A percentile compares a stretch with the other conserved stretches of the same genome.
Evolutionary conservation across 23 tunicate species (phyloP).

Genomic region (Diplosoma virens): DNA sequence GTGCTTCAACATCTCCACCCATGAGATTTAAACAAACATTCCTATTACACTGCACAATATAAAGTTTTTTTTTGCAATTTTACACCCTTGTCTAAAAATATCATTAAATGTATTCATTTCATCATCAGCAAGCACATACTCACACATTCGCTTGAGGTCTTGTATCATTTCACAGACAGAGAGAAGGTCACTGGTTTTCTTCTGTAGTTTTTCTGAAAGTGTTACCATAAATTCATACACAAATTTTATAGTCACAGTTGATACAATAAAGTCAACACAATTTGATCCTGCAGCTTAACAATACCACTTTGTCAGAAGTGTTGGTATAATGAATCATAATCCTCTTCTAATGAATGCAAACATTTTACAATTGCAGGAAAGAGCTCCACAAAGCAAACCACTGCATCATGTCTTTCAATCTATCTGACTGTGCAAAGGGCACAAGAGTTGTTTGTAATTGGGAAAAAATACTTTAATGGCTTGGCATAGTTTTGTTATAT

Average conservation of each 20-base stretch:
- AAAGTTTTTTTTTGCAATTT: neutral
- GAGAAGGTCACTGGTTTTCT: slow-evolving; percentile 14
- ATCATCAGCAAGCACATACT: neutral
- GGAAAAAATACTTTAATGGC: slow-evolving; percentile 29
- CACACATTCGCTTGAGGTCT: slow-evolving; percentile 8
- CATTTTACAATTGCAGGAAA: slow-evolving; percentile 33
- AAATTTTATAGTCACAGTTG: slow-evolving; percentile 10
- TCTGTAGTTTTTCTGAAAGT: slow-evolving; percentile 15
- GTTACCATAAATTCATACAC: slow-evolving; percentile 13
- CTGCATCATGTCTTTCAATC: slow-evolving; percentile 46
- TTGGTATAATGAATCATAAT: slow-evolving; percentile 22
- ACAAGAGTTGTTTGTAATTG: neutral
- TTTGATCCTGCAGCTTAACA: slow-evolving; percentile 1
- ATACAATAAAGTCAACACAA: slow-evolving; percentile 12
- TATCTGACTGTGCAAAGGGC: slow-evolving; percentile 37
- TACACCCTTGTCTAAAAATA: neutral
- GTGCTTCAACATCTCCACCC: slow-evolving; percentile 7
- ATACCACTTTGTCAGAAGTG: slow-evolving; percentile 7
- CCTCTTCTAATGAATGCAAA: slow-evolving; percentile 19
- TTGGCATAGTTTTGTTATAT: neutral
- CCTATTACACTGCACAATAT: neutral
- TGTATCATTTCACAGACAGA: slow-evolving; percentile 9
- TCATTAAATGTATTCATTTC: neutral
- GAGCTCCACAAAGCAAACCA: slow-evolving; percentile 14
- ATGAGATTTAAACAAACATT: neutral